Base-by-base conservation (phyloP, 2,888 invertebrate genomes). In the Acronicta leporina region DNA sequence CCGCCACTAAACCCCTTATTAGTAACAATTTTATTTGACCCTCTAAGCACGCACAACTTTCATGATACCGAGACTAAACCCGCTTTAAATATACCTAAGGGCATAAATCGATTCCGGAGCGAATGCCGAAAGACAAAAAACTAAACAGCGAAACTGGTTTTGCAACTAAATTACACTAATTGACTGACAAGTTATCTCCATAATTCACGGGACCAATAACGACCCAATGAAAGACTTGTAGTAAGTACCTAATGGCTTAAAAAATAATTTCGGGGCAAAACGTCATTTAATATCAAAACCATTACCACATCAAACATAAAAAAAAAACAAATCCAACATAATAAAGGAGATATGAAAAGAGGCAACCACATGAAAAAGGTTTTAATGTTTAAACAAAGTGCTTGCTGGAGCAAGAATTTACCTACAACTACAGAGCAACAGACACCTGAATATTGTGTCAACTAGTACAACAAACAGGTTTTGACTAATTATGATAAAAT, bases 161-260 rank as follows among this genome's bases (percentile, higher is more conserved):
- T 11, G 46, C 57, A 51, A 48, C 51, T 53, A 75, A 76, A 70
- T 68, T 70, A 73, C 63, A 50, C 61, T 69, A 68, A 72, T 65
- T 64, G 74, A 75, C 68, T 60, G 77, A 56, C 70, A 63, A 68
- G 58, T 63, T 71, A 68, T 45, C 53, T 68, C 70, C 70, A 75
- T 77, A 75, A 60, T 61, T 71, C 70, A 70, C 69, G 47, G 46
- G 49, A 58, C 48, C 59, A 49, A 69, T 42, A 40, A 20, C 47
- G 14, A 50, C 38, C 38, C 9, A 38, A 16, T 14, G 50, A 44
- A 13, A 38, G n/a, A 51, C 14, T 44, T 15, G 25, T 38, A 45
- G 11, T n/a, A n/a, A n/a, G n/a, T n/a, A n/a, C n/a, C n/a, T 9
- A 42, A 16, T 43, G 16, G 5, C 0, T 25, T 25, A 13, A 43